These are phyloP conservation scores for Diabrotica virgifera DNA, from an alignment of 1,140 invertebrate genomes.

Conservation along the genomic window DNA sequence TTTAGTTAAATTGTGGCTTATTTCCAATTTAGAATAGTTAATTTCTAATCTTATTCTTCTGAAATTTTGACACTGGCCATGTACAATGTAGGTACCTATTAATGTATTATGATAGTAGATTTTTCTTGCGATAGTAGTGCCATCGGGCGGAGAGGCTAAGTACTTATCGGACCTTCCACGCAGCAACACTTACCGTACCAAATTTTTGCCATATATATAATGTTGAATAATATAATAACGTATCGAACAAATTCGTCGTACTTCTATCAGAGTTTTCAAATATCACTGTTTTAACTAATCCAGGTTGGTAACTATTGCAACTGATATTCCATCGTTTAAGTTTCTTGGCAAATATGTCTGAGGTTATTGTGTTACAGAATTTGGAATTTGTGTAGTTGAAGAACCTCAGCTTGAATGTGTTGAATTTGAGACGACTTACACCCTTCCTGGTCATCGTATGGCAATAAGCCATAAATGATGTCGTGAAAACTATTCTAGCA, in stretches of 20 bases:
- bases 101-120: too few species aligned
- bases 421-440: neutral
- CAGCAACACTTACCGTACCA: neutral
- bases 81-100: too few species aligned
- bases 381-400: constrained; percentile 8
- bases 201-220: neutral
- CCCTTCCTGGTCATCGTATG: neutral
- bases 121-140: too few species aligned
- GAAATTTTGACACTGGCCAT: too few species aligned
- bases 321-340: constrained; percentile 7
- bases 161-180: too few species aligned
- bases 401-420: neutral
- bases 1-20: too few species aligned
- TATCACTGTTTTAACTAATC: neutral
- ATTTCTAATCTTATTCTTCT: too few species aligned
- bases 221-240: neutral
- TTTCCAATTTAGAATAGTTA: too few species aligned
- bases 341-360: constrained; percentile 9
- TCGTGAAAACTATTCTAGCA: constrained; percentile 11
- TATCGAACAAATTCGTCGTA: neutral
- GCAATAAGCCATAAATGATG: constrained; percentile 3
- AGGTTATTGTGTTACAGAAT: neutral
- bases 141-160: too few species aligned
- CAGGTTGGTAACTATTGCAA: constrained; percentile 9
- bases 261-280: neutral